Evolutionary conservation across 2,888 invertebrate genomes (phyloP), one percentile per base, ranked within the genome.

Genomic region (Eupithecia dodoneata): DNA sequence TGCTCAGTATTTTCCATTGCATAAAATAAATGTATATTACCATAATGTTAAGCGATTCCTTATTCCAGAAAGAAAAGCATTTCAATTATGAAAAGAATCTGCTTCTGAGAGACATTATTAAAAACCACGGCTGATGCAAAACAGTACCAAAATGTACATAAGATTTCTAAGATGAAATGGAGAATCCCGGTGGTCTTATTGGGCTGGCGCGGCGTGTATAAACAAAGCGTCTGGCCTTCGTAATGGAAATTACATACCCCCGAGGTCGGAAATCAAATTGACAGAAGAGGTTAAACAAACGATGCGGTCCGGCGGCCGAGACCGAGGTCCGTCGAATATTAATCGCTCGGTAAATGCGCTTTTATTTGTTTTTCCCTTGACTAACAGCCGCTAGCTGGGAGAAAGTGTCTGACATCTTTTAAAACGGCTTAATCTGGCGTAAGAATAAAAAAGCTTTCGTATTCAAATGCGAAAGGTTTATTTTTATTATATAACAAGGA

Each of bases 211-310:
- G 87, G 87, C 89, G 87, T 90, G 89, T 88, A 89, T 91, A 93
- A 93, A 94, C 92, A 94, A 92, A 92, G 90, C 89, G 87, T 91
- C 90, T 91, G 91, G 90, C 88, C 90, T 86, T 87, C 89, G 88
- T 94, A 94, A 94, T 94, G 93, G 93, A 94, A 93, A 93, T 94
- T 94, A 94, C 94, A 94, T 92, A 94, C 92, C 93, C 90, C 91
- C 89, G 92, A 92, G 94, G 93, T 93, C 90, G 92, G 91, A 92
- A 93, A 94, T 94, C 94, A 93, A 95, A 94, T 94, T 94, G 94
- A 94, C 94, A 94, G 93, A 94, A 94, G 94, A 94, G 93, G 94
- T 94, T 95, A 93, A 92, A 93, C 94, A 94, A 94, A 95, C 94
- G 94, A 91, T 90, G 94, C 90, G 94, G 94, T 92, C 93, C 90